A percentile compares a stretch with the other conserved stretches of the same genome.
These are phyloP conservation scores for Altica lythri DNA, from an alignment of 2,888 invertebrate genomes.

Conservation along the genomic window DNA sequence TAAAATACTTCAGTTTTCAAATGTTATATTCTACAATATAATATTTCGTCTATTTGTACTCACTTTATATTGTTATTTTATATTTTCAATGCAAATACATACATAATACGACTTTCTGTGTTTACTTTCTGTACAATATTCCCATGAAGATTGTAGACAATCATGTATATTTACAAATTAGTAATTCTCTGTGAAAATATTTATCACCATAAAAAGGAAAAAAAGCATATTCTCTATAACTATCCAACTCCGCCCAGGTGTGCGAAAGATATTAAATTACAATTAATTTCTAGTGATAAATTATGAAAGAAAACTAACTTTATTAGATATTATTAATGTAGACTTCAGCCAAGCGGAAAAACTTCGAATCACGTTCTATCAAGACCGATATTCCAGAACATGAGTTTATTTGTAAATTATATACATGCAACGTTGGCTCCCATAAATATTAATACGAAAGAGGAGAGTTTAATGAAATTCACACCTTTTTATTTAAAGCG, in stretches of 20 bases:
- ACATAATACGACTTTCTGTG: too few species aligned
- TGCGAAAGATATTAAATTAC: constrained; percentile 3
- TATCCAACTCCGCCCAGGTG: constrained; percentile 1
- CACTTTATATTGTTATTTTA: too few species aligned
- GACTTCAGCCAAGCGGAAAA: constrained; percentile 11
- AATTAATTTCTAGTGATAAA: constrained; percentile 13
- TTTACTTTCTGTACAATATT: too few species aligned
- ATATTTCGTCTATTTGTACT: too few species aligned
- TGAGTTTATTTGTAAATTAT: background rate
- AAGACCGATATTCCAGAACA: constrained; percentile 16
- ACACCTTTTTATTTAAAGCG: background rate
- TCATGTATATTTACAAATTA: too few species aligned
- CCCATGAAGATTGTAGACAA: too few species aligned
- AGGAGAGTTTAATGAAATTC: constrained; percentile 11
- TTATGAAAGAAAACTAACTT: constrained; percentile 5
- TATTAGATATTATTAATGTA: constrained; percentile 13
- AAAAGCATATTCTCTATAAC: too few species aligned
- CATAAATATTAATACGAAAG: constrained; percentile 2
- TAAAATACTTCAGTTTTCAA: too few species aligned
- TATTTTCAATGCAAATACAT: too few species aligned
- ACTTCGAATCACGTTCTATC: constrained; percentile 17
- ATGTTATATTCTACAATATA: too few species aligned
- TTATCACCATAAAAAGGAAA: constrained; percentile 1
- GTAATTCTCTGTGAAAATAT: too few species aligned
- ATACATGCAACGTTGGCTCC: constrained; percentile 5